Conservation (phyloP, 2,888 invertebrate genomes). For the Mayetiola destructor region DNA sequence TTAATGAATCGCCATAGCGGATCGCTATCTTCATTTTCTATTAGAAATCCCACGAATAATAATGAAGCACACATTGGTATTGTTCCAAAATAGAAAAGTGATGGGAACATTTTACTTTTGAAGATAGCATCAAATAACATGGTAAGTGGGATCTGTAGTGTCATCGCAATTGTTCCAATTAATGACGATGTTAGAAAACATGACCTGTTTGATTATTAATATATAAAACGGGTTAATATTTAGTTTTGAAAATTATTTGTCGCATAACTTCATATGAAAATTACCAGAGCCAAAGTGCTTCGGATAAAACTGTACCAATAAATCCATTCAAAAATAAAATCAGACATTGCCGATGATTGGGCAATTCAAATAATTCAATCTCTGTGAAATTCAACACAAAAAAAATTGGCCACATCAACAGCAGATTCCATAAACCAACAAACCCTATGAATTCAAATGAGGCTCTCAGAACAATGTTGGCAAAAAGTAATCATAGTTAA, state of each 20-base stretch:
- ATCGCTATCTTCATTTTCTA: conserved; percentile 71
- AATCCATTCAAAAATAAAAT: conserved; percentile 72
- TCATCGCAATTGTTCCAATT: conserved; percentile 73
- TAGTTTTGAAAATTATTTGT: not conserved
- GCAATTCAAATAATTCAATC: conserved; percentile 74
- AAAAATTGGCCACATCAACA: conserved; percentile 79
- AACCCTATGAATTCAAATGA: conserved; percentile 50
- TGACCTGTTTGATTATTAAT: conserved; percentile 50
- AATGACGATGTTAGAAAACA: conserved; percentile 84
- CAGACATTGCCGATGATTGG: conserved; percentile 64
- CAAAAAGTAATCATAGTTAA: not conserved
- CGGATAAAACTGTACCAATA: conserved; percentile 79
- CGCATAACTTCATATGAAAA: not conserved
- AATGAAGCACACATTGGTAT: conserved; percentile 53
- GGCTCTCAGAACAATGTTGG: not conserved
- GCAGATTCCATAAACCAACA: conserved; percentile 81
- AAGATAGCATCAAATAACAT: conserved; percentile 70
- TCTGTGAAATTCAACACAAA: conserved; percentile 70
- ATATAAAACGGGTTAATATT: not conserved
- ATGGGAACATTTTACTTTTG: conserved; percentile 50
- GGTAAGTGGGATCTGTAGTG: conserved; percentile 44
- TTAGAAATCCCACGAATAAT: conserved; percentile 46
- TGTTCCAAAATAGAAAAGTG: conserved; percentile 61
- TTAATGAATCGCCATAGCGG: conserved; percentile 45
- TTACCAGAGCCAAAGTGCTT: conserved; percentile 86